Conservation (phyloP, 2,888 invertebrate species). For the Torymus texanus region DNA sequence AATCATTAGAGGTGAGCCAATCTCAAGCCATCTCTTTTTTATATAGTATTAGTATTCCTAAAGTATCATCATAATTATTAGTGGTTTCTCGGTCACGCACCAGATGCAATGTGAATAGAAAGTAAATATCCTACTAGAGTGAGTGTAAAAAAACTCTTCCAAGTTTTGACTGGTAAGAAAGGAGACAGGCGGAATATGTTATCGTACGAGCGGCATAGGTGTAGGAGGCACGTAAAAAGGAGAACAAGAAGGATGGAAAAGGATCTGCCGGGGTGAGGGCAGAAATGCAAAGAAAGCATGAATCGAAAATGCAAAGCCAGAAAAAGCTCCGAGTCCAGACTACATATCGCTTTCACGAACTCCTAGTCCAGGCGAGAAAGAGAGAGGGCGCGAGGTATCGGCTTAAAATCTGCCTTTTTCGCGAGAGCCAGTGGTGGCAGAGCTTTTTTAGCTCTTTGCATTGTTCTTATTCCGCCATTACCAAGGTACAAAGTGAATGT, state of each 20-base stretch:
- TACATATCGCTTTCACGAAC: not conserved
- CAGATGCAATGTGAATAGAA: no score
- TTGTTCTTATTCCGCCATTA: constrained; percentile 57
- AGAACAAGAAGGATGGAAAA: not conserved
- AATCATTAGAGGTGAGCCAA: no score
- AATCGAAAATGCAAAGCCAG: constrained; percentile 49
- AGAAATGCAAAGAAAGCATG: constrained; percentile 28
- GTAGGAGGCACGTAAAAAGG: not conserved
- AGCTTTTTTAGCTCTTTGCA: constrained; percentile 44
- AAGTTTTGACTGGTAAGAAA: no score
- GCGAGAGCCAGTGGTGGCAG: constrained; percentile 60
- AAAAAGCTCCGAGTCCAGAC: not conserved
- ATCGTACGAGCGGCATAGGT: no score
- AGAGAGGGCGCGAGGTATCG: constrained; percentile 36
- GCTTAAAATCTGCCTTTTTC: constrained; percentile 46
- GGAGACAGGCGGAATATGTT: no score
- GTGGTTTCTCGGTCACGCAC: no score
- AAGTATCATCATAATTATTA: no score
- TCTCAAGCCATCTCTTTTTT: no score
- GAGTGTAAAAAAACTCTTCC: no score
- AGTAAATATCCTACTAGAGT: no score
- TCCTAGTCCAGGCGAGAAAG: not conserved
- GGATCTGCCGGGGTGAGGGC: not conserved
- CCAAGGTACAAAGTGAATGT: constrained; percentile 55
- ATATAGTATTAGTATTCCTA: no score